phyloP scores from a whole-genome alignment of 2,797 vertebrate species.

The Crenichthys baileyi region DNA sequence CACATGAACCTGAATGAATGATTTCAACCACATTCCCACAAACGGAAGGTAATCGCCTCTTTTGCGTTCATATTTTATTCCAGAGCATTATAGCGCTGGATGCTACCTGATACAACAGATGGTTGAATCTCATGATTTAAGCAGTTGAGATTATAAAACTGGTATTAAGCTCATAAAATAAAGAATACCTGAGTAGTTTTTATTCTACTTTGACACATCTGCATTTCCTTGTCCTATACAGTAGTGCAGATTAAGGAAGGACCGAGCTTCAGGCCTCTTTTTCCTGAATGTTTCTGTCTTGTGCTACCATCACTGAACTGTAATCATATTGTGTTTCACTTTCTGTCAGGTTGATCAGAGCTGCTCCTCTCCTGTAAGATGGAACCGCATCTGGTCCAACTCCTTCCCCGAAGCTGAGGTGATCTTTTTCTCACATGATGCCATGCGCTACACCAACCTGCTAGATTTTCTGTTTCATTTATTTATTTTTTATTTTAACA shows the following conservation, averaged over 20 bases:
- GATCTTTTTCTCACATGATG: constrained; percentile 27
- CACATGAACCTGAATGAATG: neutral
- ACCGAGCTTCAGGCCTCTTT: neutral
- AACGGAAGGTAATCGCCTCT: neutral
- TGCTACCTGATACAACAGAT: neutral
- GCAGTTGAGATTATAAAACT: neutral
- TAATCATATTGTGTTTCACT: constrained; percentile 4
- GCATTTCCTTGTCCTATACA: neutral
- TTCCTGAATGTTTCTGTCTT: too few species aligned
- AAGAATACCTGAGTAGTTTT: neutral
- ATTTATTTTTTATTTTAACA: constrained; percentile 10
- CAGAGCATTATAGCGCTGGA: neutral
- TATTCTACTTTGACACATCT: neutral
- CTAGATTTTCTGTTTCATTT: neutral
- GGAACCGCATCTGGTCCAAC: constrained; percentile 72
- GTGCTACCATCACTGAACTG: neutral
- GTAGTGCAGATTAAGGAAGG: too few species aligned
- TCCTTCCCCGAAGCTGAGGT: constrained; percentile 82
- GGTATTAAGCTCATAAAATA: neutral
- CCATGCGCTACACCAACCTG: neutral
- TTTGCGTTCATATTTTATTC: neutral
- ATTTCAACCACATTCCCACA: neutral
- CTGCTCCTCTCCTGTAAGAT: constrained; percentile 60
- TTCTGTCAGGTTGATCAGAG: constrained; percentile 70
- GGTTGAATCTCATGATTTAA: neutral